Base-by-base conservation (phyloP, 2,797 vertebrate genomes). In the Rhinogobio ventralis region DNA sequence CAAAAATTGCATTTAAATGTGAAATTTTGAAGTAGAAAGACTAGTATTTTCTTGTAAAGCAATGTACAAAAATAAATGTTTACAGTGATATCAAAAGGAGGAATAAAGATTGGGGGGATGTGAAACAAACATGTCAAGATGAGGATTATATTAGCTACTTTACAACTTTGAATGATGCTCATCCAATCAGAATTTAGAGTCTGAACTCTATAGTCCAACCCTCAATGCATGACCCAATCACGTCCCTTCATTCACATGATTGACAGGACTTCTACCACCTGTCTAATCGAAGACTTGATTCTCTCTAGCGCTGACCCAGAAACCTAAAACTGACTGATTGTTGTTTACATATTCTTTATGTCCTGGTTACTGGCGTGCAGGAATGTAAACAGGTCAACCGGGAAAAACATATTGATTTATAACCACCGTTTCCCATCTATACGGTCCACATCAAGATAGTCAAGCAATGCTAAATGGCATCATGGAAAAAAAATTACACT, bases 381-480 rank as follows among this genome's bases (percentile, higher is more conserved):
- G 5, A 71, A 60, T 80, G 17, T 13, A 87, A 87, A 73, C 62
- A 77, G 77, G 86, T 25, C 82, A 87, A 42, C 20, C 5, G 1
- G 30, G 53, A 45, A 84, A 64, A 51, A 42, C 68, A 57, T 42
- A 85, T 85, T 3, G 76, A 79, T 84, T 71, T 79, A 81, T 45
- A 67, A 66, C 15, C 13, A 39, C 23, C 0, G 55, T 23, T 28
- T 66, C 39, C 28, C 69, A 69, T 81, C 51, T 5, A 81, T 60
- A 84, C 42, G 1, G 9, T 57, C 69, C 28, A 49, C 25, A 69
- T 7, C 20, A 19, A 13, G 49, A 71, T n/a, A 25, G 13, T 53
- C 67, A 5, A 76, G 33, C 30, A 23, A 55, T 39, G 46, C 30
- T 55, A 5, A 83, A 30, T 55, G 20, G 73, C 36, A 25, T 68